Evolutionary conservation across 2,113 vertebrate genomes (phyloP).

Genomic region (Apteryx owenii): DNA sequence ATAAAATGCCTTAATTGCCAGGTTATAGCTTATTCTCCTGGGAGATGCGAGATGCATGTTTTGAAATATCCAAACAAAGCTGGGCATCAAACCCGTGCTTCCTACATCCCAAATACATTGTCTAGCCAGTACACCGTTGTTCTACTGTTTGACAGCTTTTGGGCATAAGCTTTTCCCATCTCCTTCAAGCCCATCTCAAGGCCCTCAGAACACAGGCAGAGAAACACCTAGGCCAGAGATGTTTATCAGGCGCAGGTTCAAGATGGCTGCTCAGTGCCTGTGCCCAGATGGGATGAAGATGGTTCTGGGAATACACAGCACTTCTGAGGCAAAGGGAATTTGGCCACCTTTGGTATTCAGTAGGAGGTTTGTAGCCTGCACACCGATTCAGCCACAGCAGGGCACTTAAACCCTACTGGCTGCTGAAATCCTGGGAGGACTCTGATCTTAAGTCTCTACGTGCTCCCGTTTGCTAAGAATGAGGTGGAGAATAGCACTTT

Average conservation of each 20-base stretch:
- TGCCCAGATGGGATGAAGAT: neutral
- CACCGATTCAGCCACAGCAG: neutral
- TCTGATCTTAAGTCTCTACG: neutral
- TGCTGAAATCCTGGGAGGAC: neutral
- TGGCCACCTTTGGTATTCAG: neutral
- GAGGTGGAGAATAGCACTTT: neutral
- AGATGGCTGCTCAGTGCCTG: neutral
- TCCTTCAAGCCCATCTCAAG: neutral
- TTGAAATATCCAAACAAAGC: neutral
- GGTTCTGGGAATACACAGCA: neutral
- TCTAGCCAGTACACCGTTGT: rapidly evolving
- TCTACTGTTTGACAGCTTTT: neutral
- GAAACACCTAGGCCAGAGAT: neutral
- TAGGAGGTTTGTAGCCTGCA: neutral
- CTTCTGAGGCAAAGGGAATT: neutral
- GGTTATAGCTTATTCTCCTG: neutral
- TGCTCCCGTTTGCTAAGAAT: neutral
- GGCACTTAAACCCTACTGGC: neutral
- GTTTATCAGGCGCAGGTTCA: neutral
- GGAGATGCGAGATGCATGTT: neutral
- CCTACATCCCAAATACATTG: neutral
- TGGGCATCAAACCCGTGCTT: neutral
- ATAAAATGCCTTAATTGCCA: neutral
- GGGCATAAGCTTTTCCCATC: neutral
- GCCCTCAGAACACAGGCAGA: neutral